These are phyloP conservation scores for Lepidocyrtinus sp. DNA, from an alignment of 2,888 invertebrate genomes.

Conservation along the genomic window DNA sequence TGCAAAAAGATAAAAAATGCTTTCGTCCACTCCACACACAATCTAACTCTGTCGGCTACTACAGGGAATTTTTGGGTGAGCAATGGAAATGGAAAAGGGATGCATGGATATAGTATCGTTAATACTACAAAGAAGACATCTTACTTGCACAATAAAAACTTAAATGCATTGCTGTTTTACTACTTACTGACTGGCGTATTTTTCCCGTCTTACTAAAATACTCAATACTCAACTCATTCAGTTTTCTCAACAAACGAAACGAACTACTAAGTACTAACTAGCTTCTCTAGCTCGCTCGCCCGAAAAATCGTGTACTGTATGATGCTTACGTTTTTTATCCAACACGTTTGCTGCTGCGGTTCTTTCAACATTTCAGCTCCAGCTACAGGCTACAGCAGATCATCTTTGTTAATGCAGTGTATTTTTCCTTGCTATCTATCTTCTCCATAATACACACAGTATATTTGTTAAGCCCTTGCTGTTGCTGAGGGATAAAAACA, in stretches of 20 bases:
- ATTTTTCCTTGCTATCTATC: too few species aligned
- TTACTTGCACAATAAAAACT: background rate
- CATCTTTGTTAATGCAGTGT: too few species aligned
- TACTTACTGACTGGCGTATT: background rate
- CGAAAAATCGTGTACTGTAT: background rate
- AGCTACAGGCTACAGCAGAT: too few species aligned
- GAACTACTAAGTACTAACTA: background rate
- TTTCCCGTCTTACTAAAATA: background rate
- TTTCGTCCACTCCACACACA: slow-evolving; percentile 1
- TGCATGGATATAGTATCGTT: too few species aligned
- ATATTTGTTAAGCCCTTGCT: too few species aligned
- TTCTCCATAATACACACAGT: too few species aligned
- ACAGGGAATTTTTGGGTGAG: background rate
- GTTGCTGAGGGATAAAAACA: too few species aligned
- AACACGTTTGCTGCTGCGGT: too few species aligned
- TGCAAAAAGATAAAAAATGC: slow-evolving; percentile 16
- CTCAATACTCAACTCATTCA: background rate
- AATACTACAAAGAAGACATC: background rate
- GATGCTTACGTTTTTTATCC: too few species aligned
- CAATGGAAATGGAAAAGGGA: background rate
- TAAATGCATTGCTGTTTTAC: background rate
- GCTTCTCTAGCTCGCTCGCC: background rate
- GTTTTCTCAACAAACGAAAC: background rate
- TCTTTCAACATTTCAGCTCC: too few species aligned
- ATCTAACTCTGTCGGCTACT: background rate